Base-by-base conservation (phyloP, 2,888 invertebrate genomes). In the Shargacucullia verbasci region DNA sequence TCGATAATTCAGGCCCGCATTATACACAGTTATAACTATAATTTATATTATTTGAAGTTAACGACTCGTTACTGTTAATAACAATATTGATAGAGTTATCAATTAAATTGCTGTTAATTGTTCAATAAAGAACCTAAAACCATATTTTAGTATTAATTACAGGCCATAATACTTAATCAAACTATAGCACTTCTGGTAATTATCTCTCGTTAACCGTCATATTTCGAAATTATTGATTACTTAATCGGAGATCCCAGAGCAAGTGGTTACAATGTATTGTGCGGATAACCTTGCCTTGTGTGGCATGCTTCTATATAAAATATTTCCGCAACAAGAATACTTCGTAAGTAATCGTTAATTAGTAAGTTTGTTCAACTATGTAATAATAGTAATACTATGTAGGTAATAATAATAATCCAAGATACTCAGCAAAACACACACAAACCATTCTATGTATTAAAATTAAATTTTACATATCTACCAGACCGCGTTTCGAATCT, bases 1-100 rank as follows among this genome's bases (percentile, higher is more conserved):
- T 57, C 37, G 44, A 46, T 53, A 60, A 38, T 37, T 37, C 61
- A 62, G 70, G 37, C 13, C 47, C 68, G 60, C 45, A 73, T 52
- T 61, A 8, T 7, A 25, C 46, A 56, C 41, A 12, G 39, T 47
- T 44, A 43, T 37, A 53, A 39, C 48, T 44, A 41, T 40, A n/a
- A 58, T 58, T 41, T 54, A 9, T 15, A 57, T 56, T 35, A 50
- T 54, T 61, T 20, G 2, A 20, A 35, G 47, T 52, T 56, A 34
- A 40, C 29, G 40, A 41, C 40, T 64, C 15, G 14, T 41, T 48
- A 48, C 34, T 15, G 25, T 38, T n/a, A 54, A 20, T 34, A 9
- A 14, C 27, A 60, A 55, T 55, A 29, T 47, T 50, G 29, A 55
- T 43, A 44, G 25, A 52, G 35, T 40, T 52, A 44, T 44, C 47